These are phyloP conservation scores for Nannospalax galili DNA, from an alignment of 2,113 vertebrate genomes.

Conservation along the genomic window DNA sequence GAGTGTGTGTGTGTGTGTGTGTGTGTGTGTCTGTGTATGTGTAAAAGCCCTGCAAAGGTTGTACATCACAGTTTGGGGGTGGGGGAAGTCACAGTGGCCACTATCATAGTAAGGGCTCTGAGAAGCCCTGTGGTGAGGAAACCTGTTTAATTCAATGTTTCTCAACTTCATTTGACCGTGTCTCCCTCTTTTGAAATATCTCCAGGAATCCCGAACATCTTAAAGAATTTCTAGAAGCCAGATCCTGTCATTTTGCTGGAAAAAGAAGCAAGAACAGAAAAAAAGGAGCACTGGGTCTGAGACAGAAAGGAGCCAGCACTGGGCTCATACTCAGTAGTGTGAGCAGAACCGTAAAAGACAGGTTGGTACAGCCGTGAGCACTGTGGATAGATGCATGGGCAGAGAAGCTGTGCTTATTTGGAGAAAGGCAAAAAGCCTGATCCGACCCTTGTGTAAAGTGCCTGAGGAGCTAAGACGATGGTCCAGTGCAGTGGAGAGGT, in stretches of 20 bases:
- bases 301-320: neutral
- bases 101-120: neutral
- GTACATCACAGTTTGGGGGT: neutral
- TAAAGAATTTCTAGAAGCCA: neutral
- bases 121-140: neutral
- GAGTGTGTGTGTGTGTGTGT: neutral
- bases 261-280: neutral
- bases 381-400: fast-evolving
- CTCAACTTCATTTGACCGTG: neutral
- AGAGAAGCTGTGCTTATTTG: neutral
- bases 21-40: neutral
- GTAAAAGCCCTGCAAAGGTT: neutral
- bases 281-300: neutral
- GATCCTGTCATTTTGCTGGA: neutral
- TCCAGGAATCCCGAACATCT: neutral
- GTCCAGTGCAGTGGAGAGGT: neutral
- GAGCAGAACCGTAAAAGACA: neutral
- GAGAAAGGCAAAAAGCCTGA: neutral
- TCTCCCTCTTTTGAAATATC: neutral
- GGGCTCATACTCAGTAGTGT: neutral
- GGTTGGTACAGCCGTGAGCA: neutral
- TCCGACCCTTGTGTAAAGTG: neutral
- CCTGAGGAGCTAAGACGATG: neutral
- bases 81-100: too few species aligned
- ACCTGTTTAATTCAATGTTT: neutral